Evolutionary conservation across 2,888 invertebrate species (phyloP).

Genomic region (Scaptomyza tumidula): DNA sequence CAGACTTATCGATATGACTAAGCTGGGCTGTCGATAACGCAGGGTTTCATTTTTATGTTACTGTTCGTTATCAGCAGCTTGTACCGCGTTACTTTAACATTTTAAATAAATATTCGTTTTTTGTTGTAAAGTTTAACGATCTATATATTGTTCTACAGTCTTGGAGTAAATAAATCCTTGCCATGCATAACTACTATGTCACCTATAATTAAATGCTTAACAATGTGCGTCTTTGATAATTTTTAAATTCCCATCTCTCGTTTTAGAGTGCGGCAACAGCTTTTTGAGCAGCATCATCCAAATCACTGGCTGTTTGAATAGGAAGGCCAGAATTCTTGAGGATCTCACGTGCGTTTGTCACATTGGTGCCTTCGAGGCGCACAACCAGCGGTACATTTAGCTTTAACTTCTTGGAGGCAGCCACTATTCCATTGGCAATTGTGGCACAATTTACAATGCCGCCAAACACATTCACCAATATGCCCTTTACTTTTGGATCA

Average conservation of each 20-base stretch:
- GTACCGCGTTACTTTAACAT: background rate
- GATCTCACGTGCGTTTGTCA: conserved; percentile 91
- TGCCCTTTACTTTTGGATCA: conserved; percentile 95
- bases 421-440: conserved; percentile 97
- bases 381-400: conserved; percentile 95
- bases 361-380: conserved; percentile 97
- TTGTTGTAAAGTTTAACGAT: conserved; percentile 8
- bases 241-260: background rate
- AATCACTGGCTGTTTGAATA: conserved; percentile 92
- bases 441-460: conserved; percentile 99
- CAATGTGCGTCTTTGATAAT: conserved; percentile 45
- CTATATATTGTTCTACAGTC: conserved; percentile 30
- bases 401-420: conserved; percentile 92
- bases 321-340: conserved; percentile 93
- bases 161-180: conserved; percentile 20
- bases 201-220: conserved; percentile 42
- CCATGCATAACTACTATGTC: conserved; percentile 14
- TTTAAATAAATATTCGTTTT: conserved; percentile 5
- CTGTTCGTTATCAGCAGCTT: conserved; percentile 14
- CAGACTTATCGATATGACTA: background rate
- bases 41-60: background rate
- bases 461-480: conserved; percentile 99
- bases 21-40: conserved; percentile 13
- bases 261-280: conserved; percentile 87
- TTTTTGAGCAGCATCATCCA: conserved; percentile 96